Percentiles rank a stretch among this genome's conserved stretches.
phyloP scores from a whole-genome alignment of 2,888 invertebrate species.

The Drosophila borealis region DNA sequence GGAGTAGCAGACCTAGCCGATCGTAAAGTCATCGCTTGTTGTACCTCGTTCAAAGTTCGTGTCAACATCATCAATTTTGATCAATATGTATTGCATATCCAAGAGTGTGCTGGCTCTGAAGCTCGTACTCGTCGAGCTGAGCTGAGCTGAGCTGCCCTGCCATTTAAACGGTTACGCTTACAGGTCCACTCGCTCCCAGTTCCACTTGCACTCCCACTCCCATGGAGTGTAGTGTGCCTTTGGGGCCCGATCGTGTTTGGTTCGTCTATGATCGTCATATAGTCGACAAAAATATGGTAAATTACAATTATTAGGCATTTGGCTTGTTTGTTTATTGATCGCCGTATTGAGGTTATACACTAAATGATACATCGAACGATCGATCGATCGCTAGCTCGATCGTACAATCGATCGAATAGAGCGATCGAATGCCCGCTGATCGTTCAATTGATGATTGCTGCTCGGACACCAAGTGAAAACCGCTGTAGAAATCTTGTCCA shows the following conservation, averaged over 20 bases:
- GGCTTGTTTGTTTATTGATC: slow-evolving; percentile 80
- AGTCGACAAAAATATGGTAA: slow-evolving; percentile 76
- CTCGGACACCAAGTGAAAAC: slow-evolving; percentile 69
- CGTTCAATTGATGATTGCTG: slow-evolving; percentile 69
- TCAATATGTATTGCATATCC: slow-evolving; percentile 72
- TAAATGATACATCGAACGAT: slow-evolving; percentile 74
- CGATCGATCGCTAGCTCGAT: slow-evolving; percentile 44
- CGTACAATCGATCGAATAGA: slow-evolving; percentile 67
- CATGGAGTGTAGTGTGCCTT: slow-evolving; percentile 32
- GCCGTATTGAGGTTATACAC: slow-evolving; percentile 73
- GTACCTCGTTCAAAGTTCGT: slow-evolving; percentile 77
- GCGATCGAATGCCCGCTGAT: slow-evolving; percentile 62
- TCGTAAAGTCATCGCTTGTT: slow-evolving; percentile 61
- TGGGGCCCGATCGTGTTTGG: slow-evolving; percentile 71
- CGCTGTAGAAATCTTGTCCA: slow-evolving; percentile 26
- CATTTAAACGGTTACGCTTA: slow-evolving; percentile 61
- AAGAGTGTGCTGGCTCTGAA: slow-evolving; percentile 32
- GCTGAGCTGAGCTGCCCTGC: slow-evolving; percentile 33
- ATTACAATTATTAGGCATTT: slow-evolving; percentile 80
- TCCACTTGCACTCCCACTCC: slow-evolving; percentile 31
- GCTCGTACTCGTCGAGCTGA: slow-evolving; percentile 21
- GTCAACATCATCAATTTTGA: slow-evolving; percentile 81
- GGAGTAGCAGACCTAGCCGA: slow-evolving; percentile 23
- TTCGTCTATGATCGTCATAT: slow-evolving; percentile 71
- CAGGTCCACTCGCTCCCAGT: slow-evolving; percentile 38